Evolutionary conservation across 2,888 invertebrate genomes (phyloP), one percentile per base, ranked within the genome.

Genomic region (Plagodis pulveraria): DNA sequence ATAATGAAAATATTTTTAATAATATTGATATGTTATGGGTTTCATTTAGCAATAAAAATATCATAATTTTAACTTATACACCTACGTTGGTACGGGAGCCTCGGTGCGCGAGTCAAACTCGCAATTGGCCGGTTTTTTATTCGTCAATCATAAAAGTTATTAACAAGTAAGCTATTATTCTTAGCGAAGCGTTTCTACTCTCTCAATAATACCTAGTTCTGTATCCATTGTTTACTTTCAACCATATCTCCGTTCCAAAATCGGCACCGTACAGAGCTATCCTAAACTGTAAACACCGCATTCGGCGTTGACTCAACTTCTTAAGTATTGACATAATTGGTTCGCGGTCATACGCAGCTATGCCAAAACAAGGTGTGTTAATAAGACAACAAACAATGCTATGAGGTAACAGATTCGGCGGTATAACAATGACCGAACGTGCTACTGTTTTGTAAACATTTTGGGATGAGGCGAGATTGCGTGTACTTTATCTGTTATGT

Each of bases 301-400:
- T 42, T 33, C 34, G 11, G 8, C 46, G 56, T 54, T 69, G 72
- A 72, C 74, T 69, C 72, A 71, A 66, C 69, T 10, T 40, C 40
- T 40, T 10, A 2, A 10, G 66, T 86, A 80, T 86, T 87, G 86
- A 84, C 83, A 86, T 81, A 83, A 83, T 79, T 81, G 71, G 64
- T 69, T 59, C 64, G 64, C 72, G 70, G 75, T 73, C 77, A 68
- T 66, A 66, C 67, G 71, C 58, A 55, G 62, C 59, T 68, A 81
- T 84, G 82, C 81, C 84, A 83, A 83, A 84, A 86, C 86, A 87
- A 72, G 49, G 9, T 51, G 69, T 72, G 78, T 75, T 71, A 79
- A 80, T 80, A 72, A 74, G 73, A 82, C 72, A 82, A 83, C 84
- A 83, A 84, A 73, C 75, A 77, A 66, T 56, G 38, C 57, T 45